phyloP scores from a whole-genome alignment of 2,797 vertebrate species.

The Pangasius djambal region DNA sequence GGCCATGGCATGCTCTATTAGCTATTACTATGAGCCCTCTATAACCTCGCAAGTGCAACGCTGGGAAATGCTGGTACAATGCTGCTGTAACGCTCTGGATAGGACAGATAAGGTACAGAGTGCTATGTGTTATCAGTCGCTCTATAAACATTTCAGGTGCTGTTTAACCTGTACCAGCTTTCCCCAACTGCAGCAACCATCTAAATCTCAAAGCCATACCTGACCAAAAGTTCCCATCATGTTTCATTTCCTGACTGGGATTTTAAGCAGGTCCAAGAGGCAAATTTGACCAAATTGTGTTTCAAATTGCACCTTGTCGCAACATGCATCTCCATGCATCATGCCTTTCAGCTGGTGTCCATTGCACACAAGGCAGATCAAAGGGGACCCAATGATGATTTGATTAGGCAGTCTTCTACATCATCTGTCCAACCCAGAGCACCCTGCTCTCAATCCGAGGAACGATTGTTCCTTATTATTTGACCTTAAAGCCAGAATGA shows the following conservation, averaged over 20 bases:
- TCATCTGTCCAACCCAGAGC: not conserved
- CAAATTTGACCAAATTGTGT: not conserved
- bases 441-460: not conserved
- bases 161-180: not conserved
- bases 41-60: not conserved
- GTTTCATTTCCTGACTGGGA: constrained; percentile 7
- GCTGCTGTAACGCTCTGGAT: constrained; percentile 14
- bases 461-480: not conserved
- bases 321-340: constrained; percentile 26
- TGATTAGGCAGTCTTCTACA: not conserved
- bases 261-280: not conserved
- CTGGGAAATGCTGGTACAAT: constrained; percentile 23
- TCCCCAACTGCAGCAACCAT: not conserved
- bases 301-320: not conserved
- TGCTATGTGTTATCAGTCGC: constrained; percentile 5
- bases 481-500: not conserved
- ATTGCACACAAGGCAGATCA: not conserved
- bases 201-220: constrained; percentile 1
- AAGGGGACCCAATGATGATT: constrained; percentile 30
- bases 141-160: constrained; percentile 11
- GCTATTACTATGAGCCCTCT: constrained; percentile 24
- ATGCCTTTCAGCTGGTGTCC: constrained; percentile 10
- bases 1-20: constrained; percentile 20
- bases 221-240: not conserved
- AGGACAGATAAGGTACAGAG: constrained; percentile 23